phyloP scores from a whole-genome alignment of 2,888 invertebrate genomes.

The Hemaris fuciformis region DNA sequence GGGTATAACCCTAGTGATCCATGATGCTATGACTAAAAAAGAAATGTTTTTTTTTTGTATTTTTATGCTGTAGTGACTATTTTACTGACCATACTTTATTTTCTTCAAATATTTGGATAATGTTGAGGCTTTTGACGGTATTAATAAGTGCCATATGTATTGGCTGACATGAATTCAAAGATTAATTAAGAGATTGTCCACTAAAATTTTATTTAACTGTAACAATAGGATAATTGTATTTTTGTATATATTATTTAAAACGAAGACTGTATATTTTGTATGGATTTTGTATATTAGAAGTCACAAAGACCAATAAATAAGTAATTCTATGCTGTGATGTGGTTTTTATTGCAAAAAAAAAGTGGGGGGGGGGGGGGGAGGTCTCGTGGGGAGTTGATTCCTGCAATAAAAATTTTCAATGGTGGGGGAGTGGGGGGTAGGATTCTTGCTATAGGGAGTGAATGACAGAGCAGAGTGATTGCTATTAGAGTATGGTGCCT shows the following conservation, averaged over 20 bases:
- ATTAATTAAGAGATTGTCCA: slow-evolving; percentile 11
- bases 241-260: slow-evolving; percentile 55
- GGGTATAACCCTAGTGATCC: no score
- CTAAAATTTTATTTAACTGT: slow-evolving; percentile 6
- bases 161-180: slow-evolving; percentile 24
- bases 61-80: no score
- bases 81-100: background rate
- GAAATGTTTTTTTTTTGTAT: no score
- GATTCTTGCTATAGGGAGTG: no score
- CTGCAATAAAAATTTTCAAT: no score
- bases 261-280: slow-evolving; percentile 79
- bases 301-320: slow-evolving; percentile 14
- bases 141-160: slow-evolving; percentile 10
- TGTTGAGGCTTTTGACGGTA: slow-evolving; percentile 25
- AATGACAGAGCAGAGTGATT: no score
- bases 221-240: slow-evolving; percentile 28
- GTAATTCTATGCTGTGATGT: slow-evolving; percentile 11
- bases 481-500: no score
- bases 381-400: no score
- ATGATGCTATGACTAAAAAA: no score
- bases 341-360: background rate
- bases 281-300: slow-evolving; percentile 37
- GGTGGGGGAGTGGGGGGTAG: no score
- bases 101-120: slow-evolving; percentile 2
- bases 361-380: no score